phyloP scores from a whole-genome alignment of 2,888 invertebrate species.

The Agrotis segetum region DNA sequence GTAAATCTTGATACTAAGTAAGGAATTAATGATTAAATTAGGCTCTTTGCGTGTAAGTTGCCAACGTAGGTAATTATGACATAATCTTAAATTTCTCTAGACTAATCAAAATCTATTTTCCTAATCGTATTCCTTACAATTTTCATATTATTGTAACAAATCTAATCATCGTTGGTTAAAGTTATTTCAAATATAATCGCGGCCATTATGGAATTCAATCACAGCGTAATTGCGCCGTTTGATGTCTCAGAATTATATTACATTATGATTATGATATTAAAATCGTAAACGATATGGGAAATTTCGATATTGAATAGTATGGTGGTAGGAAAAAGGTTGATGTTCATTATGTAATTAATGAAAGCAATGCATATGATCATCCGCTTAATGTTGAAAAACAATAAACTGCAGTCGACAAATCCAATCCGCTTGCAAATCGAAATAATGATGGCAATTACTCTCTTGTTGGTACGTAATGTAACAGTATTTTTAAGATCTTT shows the following conservation, averaged over 20 bases:
- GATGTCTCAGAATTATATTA: conserved; percentile 58
- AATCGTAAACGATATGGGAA: conserved; percentile 49
- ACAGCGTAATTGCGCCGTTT: conserved; percentile 60
- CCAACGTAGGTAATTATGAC: conserved; percentile 13
- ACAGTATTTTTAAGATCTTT: conserved; percentile 2
- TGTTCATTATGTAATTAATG: conserved; percentile 2
- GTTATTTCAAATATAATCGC: conserved; percentile 61
- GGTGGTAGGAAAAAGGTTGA: conserved; percentile 12
- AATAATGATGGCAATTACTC: conserved; percentile 22
- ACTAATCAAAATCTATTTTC: conserved; percentile 36
- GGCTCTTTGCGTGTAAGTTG: conserved; percentile 24
- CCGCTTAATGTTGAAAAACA: conserved; percentile 1
- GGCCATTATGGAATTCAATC: conserved; percentile 61
- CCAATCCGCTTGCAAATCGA: conserved; percentile 25
- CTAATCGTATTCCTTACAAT: conserved; percentile 45
- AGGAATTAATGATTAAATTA: too few relatives aligned
- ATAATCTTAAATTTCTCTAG: conserved; percentile 17
- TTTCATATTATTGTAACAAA: conserved; percentile 56
- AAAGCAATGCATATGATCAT: conserved; percentile 1
- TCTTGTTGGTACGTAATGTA: conserved; percentile 9
- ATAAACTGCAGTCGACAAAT: conserved; percentile 6
- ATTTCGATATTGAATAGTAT: conserved; percentile 26
- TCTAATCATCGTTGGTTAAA: conserved; percentile 52
- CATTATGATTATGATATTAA: conserved; percentile 54
- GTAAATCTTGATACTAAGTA: too few relatives aligned